These are phyloP conservation scores for Ahaetulla prasina DNA, from an alignment of 2,113 vertebrate genomes.

Conservation along the genomic window DNA sequence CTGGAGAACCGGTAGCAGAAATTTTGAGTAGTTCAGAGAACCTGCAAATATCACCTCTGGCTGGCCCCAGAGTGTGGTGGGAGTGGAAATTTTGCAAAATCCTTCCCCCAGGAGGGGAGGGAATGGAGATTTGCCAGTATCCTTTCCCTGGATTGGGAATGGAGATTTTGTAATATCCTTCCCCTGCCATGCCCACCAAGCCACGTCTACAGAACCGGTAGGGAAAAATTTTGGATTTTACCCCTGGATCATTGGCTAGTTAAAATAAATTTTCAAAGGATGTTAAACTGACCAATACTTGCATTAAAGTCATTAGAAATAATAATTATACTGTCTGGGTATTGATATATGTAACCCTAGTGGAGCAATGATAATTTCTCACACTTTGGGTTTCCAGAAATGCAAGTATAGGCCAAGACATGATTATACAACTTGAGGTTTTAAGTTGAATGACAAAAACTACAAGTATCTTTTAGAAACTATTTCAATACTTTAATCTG, in stretches of 20 bases:
- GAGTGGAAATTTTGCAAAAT: no score
- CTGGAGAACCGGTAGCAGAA: no score
- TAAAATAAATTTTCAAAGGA: neutral
- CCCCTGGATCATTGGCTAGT: neutral
- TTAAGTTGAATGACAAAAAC: neutral
- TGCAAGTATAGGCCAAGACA: neutral
- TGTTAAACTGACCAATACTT: neutral
- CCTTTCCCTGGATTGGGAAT: no score
- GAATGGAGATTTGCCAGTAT: no score
- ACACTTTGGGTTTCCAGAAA: neutral
- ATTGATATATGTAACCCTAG: neutral
- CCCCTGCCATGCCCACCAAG: no score
- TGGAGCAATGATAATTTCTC: neutral
- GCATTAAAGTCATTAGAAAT: neutral
- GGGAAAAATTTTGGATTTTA: no score
- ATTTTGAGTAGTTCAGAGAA: no score
- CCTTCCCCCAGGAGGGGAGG: no score
- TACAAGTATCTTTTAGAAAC: neutral
- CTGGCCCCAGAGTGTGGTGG: no score
- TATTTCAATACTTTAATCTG: neutral
- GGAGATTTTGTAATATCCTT: no score
- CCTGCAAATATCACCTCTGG: no score
- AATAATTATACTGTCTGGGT: neutral
- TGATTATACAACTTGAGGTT: neutral
- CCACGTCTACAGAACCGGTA: no score